A percentile compares a stretch with the other conserved stretches of the same genome.
phyloP scores from a whole-genome alignment of 2,888 invertebrate species.

The Hemithea aestivaria region DNA sequence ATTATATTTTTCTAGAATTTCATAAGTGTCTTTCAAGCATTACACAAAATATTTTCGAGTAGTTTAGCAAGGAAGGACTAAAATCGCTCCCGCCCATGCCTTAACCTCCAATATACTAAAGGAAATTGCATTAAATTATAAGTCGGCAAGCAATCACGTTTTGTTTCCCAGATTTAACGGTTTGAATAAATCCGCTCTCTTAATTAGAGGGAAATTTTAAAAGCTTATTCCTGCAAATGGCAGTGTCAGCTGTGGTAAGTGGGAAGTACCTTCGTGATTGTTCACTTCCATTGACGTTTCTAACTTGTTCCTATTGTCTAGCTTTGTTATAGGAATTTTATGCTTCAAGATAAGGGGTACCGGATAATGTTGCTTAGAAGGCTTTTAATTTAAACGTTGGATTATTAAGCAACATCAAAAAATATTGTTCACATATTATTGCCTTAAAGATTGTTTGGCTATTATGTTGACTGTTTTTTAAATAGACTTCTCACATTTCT shows the following conservation, averaged over 20 bases:
- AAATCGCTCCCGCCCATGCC: conserved; percentile 28
- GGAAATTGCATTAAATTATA: conserved; percentile 78
- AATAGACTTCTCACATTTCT: too few species aligned
- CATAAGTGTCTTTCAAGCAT: too few species aligned
- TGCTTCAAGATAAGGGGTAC: too few species aligned
- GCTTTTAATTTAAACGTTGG: too few species aligned
- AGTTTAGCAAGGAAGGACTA: too few species aligned
- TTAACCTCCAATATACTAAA: conserved; percentile 48
- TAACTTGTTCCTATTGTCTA: conserved; percentile 10
- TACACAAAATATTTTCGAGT: too few species aligned
- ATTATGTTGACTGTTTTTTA: too few species aligned
- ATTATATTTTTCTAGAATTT: too few species aligned
- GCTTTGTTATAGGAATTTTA: background rate
- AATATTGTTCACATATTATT: too few species aligned
- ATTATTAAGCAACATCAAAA: too few species aligned
- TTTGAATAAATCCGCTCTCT: conserved; percentile 68
- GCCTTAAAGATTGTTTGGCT: too few species aligned
- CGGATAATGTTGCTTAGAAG: too few species aligned
- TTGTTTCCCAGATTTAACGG: conserved; percentile 75
- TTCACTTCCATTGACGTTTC: conserved; percentile 20
- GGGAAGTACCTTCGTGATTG: conserved; percentile 16
- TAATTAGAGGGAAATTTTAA: conserved; percentile 69
- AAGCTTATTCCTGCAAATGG: conserved; percentile 58
- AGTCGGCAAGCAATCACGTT: conserved; percentile 76
- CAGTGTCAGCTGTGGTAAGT: conserved; percentile 51